Evolutionary conservation across 2,888 invertebrate genomes (phyloP).

Genomic region (Iselma pallidipennis): DNA sequence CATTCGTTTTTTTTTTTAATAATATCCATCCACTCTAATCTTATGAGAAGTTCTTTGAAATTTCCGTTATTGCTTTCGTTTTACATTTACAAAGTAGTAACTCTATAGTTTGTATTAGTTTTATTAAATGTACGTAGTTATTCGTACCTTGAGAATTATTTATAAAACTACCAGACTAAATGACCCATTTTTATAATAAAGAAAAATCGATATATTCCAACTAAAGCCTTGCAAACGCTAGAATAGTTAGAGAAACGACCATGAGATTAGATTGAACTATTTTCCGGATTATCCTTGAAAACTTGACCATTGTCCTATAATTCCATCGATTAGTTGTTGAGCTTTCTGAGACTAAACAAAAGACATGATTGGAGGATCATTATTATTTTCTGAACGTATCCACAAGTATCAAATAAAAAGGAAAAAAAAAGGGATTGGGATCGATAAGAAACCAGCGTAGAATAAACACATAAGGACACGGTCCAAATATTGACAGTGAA

Average conservation of each 20-base stretch:
- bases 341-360: background rate
- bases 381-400: conserved; percentile 15
- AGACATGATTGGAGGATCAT: conserved; percentile 15
- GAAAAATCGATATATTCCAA: conserved; percentile 23
- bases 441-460: conserved; percentile 10
- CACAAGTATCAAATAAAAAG: conserved; percentile 18
- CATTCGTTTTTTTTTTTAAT: conserved; percentile 5
- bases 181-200: conserved; percentile 30
- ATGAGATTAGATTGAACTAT: conserved; percentile 9
- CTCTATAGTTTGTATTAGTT: conserved; percentile 5
- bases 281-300: conserved; percentile 20
- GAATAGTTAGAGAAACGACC: conserved; percentile 18
- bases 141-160: conserved; percentile 29
- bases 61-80: conserved; percentile 6
- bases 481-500: conserved; percentile 52
- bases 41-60: conserved; percentile 9
- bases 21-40: conserved; percentile 1
- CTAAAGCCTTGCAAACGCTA: conserved; percentile 9
- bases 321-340: conserved; percentile 2
- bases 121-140: conserved; percentile 5
- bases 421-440: conserved; percentile 16
- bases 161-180: conserved; percentile 24
- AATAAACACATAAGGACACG: conserved; percentile 23
- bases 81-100: background rate
- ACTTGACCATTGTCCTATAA: background rate